Evolutionary conservation across 2,113 vertebrate species (phyloP).

Genomic region (Alosa alosa): DNA sequence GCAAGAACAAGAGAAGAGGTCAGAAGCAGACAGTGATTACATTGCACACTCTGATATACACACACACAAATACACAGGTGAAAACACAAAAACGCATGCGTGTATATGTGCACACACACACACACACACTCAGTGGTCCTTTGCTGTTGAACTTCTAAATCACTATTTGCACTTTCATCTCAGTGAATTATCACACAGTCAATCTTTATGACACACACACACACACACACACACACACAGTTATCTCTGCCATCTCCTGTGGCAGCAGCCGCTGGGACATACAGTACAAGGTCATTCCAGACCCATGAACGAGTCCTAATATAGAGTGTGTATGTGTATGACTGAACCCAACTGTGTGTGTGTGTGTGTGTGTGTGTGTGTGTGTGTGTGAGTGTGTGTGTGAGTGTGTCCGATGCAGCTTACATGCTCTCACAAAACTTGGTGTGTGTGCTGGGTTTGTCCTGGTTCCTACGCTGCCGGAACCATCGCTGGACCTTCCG

Average conservation of each 20-base stretch:
- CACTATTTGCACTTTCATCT: too few relatives aligned
- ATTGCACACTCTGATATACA: too few relatives aligned
- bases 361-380: not conserved
- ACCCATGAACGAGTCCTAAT: not conserved
- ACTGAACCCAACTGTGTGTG: too few relatives aligned
- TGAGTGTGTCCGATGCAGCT: constrained; percentile 52
- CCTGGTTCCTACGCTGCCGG: constrained; percentile 92
- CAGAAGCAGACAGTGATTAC: not conserved
- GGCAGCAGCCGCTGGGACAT: not conserved
- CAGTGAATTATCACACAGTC: too few relatives aligned
- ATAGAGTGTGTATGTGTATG: too few relatives aligned
- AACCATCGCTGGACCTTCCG: constrained; percentile 96
- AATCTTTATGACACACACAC: not conserved
- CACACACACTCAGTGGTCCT: too few relatives aligned
- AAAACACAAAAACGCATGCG: not conserved
- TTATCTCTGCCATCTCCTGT: constrained; percentile 4
- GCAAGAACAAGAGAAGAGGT: constrained; percentile 30
- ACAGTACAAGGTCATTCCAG: not conserved
- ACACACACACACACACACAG: not conserved
- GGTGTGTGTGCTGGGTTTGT: constrained; percentile 89
- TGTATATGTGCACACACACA: not conserved
- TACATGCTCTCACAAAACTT: constrained; percentile 99
- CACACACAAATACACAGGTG: not conserved
- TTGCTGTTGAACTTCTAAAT: too few relatives aligned
- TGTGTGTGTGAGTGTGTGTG: not conserved